These are phyloP conservation scores for Gobius niger DNA, from an alignment of 2,113 vertebrate species.

Conservation along the genomic window DNA sequence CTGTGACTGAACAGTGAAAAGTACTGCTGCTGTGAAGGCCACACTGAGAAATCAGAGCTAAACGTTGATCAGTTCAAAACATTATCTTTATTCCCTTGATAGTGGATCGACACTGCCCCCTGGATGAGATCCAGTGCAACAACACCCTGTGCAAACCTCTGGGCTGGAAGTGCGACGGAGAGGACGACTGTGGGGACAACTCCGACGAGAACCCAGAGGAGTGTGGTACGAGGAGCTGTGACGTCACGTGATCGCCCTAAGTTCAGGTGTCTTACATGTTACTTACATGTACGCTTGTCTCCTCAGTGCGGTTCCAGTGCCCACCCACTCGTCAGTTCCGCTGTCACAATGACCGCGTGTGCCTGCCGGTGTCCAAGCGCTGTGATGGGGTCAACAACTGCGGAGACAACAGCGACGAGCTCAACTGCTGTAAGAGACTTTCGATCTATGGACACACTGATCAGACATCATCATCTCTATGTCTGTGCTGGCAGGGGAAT, in stretches of 20 bases:
- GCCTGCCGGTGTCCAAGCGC: slow-evolving; percentile 86
- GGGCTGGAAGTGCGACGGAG: slow-evolving; percentile 93
- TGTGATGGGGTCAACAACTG: slow-evolving; percentile 93
- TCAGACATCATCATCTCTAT: too few relatives aligned
- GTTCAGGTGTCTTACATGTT: neutral
- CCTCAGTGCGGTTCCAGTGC: slow-evolving; percentile 86
- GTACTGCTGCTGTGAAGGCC: neutral
- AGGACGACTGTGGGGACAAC: slow-evolving; percentile 97
- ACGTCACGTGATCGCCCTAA: neutral
- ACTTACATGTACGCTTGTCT: neutral
- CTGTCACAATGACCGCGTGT: slow-evolving; percentile 92
- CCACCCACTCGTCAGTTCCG: slow-evolving; percentile 92
- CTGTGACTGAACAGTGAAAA: too few relatives aligned
- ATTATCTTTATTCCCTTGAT: neutral
- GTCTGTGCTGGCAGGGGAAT: too few relatives aligned
- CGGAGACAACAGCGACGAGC: slow-evolving; percentile 91
- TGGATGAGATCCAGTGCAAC: slow-evolving; percentile 96
- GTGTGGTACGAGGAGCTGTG: slow-evolving; percentile 80
- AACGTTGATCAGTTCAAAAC: neutral
- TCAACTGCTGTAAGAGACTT: slow-evolving; percentile 85
- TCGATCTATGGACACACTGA: neutral
- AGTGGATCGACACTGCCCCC: slow-evolving; percentile 87
- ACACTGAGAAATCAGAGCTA: neutral
- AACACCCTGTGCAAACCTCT: slow-evolving; percentile 96
- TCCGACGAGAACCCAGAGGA: slow-evolving; percentile 92